Evolutionary conservation across 2,797 vertebrate species (phyloP).

Genomic region (Rhabdomys pumilio): DNA sequence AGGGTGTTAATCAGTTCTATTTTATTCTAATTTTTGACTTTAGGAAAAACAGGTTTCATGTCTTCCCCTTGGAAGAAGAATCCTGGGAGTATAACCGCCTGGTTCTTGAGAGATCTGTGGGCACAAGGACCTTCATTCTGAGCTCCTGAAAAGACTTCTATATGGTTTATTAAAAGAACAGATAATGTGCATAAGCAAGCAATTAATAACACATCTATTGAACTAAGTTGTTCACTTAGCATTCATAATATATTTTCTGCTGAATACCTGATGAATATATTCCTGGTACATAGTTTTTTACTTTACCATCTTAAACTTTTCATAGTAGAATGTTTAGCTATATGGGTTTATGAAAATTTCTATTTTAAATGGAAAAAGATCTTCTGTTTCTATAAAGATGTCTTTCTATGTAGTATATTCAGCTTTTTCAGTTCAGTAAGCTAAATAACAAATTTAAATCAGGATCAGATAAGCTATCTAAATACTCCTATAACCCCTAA

Average conservation of each 20-base stretch:
- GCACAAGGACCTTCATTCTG: background rate
- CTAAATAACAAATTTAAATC: background rate
- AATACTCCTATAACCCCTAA: background rate
- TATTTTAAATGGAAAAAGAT: background rate
- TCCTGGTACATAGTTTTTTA: background rate
- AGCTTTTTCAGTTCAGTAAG: background rate
- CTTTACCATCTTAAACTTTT: background rate
- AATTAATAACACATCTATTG: background rate
- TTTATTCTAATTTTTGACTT: background rate
- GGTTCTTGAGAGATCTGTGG: background rate
- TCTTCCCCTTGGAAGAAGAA: background rate
- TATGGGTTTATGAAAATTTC: background rate
- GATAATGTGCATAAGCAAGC: background rate
- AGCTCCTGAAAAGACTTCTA: background rate
- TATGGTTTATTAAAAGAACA: background rate
- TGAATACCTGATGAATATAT: background rate
- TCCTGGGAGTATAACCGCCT: too few relatives aligned
- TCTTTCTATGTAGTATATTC: background rate
- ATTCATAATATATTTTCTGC: background rate
- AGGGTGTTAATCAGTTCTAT: background rate
- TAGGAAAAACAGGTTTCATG: background rate
- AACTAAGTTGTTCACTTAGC: background rate
- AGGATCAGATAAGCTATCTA: background rate
- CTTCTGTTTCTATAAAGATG: background rate
- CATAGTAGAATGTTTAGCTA: background rate